Base-by-base conservation (phyloP, 2,113 vertebrate genomes). In the Garra rufa region DNA sequence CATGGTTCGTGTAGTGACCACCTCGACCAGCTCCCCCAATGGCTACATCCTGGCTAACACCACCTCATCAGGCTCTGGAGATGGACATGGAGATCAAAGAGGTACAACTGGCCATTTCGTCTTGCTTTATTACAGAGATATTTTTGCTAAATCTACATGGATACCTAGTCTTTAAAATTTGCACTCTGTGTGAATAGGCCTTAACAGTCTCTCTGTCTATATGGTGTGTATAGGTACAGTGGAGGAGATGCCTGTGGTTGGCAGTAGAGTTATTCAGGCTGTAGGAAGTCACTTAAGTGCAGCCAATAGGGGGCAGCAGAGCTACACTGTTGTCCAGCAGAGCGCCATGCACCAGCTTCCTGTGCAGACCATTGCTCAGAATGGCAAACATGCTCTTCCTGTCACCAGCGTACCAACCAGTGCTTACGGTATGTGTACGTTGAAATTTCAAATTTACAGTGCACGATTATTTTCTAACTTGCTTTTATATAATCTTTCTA, bases 1-100 rank as follows among this genome's bases (percentile, higher is more conserved):
- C 88, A 99, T 99, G 98, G 94, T 99, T 88, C 92, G 98, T 55
- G 96, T 99, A 84, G 94, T 99, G 76, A 97, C 96, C 90, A 93
- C 94, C 48, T 91, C 95, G 0, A 92, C 96, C 88, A 95, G 89
- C 89, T 95, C 97, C 1, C 95, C 96, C 0, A 99, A 99, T 0
- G 98, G 98, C 1, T 99, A 99, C 93, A 96, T 96, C 87, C 90
- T 97, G 21, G 90, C 96, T 34, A 94, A 96, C 88, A 91, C 93
- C 88, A 94, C 92, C 87, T 86, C 93, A 0, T 90, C 92, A 0
- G 89, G 91, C 28, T 82, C 91, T 0, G 83, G 91, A 4, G 96
- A 93, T 85, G 9, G 92, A 94, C 90, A 74, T 94, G 89, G 93
- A 94, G 92, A 94, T 7, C 80, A 91, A 85, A 91, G 92, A 94